phyloP scores from a whole-genome alignment of 2,888 invertebrate genomes.

The Microplitis deprimator region DNA sequence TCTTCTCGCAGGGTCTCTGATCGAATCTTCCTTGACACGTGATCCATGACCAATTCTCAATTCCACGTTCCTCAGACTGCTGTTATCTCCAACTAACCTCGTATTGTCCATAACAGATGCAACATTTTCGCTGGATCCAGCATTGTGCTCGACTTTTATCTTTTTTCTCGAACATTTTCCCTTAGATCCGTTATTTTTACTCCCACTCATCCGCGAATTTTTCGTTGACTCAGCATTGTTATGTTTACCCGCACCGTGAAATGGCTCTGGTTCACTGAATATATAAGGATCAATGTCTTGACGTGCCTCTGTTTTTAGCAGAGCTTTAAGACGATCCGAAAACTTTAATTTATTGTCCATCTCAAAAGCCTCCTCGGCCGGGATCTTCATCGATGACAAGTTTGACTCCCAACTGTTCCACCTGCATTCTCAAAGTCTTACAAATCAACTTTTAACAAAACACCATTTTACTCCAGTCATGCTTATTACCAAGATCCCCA shows the following conservation, averaged over 20 bases:
- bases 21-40: constrained; percentile 6
- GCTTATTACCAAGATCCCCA: constrained; percentile 49
- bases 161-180: constrained; percentile 65
- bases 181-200: constrained; percentile 58
- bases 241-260: constrained; percentile 50
- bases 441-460: constrained; percentile 51
- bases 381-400: constrained; percentile 65
- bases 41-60: constrained; percentile 51
- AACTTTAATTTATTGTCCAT: constrained; percentile 72
- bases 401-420: constrained; percentile 55
- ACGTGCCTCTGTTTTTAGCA: constrained; percentile 68
- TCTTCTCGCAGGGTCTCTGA: constrained; percentile 46
- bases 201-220: constrained; percentile 56
- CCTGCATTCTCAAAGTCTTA: constrained; percentile 64
- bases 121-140: constrained; percentile 48
- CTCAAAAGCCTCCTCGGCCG: constrained; percentile 60
- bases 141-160: constrained; percentile 53
- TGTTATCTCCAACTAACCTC: constrained; percentile 38
- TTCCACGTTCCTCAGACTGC: constrained; percentile 50
- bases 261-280: constrained; percentile 71
- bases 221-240: constrained; percentile 53
- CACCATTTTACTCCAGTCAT: constrained; percentile 8
- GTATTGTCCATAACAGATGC: constrained; percentile 22
- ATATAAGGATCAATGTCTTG: constrained; percentile 72
- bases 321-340: constrained; percentile 71